These are phyloP conservation scores for Ciconia nigra DNA, from an alignment of 2,797 vertebrate species.

Conservation along the genomic window DNA sequence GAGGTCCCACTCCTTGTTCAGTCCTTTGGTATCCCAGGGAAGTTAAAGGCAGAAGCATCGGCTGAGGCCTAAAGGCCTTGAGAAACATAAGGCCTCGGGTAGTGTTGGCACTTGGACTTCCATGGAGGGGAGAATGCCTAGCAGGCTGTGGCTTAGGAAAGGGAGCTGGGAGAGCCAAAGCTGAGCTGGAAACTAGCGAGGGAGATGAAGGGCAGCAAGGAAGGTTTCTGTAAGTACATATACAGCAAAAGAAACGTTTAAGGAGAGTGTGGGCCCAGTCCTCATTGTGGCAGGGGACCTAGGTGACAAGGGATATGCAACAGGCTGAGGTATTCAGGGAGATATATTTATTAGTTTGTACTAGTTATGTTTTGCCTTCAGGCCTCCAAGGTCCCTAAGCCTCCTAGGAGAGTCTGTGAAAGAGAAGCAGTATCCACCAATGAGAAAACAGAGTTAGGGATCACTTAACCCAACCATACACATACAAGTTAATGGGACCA, in stretches of 20 bases:
- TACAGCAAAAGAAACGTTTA: background rate
- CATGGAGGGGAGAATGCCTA: background rate
- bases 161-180: background rate
- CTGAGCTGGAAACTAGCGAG: background rate
- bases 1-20: background rate
- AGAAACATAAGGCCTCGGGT: background rate
- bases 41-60: background rate
- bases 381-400: background rate
- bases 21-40: background rate
- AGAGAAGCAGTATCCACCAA: background rate
- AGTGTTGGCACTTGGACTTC: background rate
- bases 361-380: background rate
- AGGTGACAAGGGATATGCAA: background rate
- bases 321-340: background rate
- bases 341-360: background rate
- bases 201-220: background rate
- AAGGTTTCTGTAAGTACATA: background rate
- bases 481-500: background rate
- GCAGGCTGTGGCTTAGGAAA: background rate
- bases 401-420: background rate
- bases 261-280: background rate
- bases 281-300: background rate
- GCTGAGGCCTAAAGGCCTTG: background rate
- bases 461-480: background rate
- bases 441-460: background rate